Evolutionary conservation across 2,797 vertebrate genomes (phyloP).

Genomic region (Streptopelia turtur): DNA sequence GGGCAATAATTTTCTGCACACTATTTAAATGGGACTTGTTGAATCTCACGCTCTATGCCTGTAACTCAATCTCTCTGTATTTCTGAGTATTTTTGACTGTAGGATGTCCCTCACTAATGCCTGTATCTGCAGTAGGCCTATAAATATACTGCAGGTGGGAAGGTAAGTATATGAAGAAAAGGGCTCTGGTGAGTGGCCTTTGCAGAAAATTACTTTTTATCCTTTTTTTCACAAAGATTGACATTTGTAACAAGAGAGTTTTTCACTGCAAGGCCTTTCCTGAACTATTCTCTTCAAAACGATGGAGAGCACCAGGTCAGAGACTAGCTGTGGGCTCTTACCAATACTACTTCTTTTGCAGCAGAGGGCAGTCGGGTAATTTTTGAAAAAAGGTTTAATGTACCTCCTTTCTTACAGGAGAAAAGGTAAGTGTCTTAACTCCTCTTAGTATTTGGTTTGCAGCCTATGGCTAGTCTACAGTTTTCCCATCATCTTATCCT

Average conservation of each 20-base stretch:
- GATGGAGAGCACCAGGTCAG: constrained; percentile 80
- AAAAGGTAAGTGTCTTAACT: constrained; percentile 74
- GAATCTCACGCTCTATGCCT: constrained; percentile 72
- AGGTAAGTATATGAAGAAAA: constrained; percentile 92
- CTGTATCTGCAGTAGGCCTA: constrained; percentile 95
- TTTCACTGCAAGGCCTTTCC: constrained; percentile 91
- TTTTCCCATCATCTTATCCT: background rate
- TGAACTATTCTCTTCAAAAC: constrained; percentile 58
- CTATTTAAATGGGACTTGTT: constrained; percentile 74
- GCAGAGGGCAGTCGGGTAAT: constrained; percentile 81
- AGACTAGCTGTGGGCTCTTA: constrained; percentile 87
- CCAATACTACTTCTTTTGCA: constrained; percentile 70
- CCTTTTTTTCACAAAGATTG: constrained; percentile 73
- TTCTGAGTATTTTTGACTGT: constrained; percentile 92
- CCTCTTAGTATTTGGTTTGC: constrained; percentile 78
- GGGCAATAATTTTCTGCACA: constrained; percentile 62
- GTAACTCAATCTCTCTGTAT: constrained; percentile 82
- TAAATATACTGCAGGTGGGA: constrained; percentile 92
- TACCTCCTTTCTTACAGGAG: constrained; percentile 37
- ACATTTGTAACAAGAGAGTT: constrained; percentile 68
- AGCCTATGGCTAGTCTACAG: constrained; percentile 83
- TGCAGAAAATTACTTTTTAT: constrained; percentile 80
- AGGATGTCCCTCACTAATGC: constrained; percentile 92
- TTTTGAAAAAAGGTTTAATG: constrained; percentile 72
- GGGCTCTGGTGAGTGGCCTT: constrained; percentile 92